phyloP scores from a whole-genome alignment of 1,140 invertebrate genomes.

The Penaeus indicus region DNA sequence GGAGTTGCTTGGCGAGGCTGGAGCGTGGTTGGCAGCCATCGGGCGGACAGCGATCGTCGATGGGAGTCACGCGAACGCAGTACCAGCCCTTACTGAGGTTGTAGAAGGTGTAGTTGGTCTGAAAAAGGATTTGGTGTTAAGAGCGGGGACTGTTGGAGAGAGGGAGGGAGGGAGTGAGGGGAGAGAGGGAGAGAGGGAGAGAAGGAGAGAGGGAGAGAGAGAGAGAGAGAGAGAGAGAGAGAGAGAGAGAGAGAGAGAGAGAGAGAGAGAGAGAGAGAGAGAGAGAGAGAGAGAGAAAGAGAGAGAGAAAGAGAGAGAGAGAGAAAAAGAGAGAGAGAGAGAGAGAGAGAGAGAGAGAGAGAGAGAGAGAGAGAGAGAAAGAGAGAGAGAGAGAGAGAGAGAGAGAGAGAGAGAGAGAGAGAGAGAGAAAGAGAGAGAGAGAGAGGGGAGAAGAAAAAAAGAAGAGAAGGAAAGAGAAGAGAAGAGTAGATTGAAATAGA shows the following conservation, averaged over 20 bases:
- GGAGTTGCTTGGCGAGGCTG: neutral
- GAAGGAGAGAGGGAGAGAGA: too few relatives aligned
- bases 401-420: too few relatives aligned
- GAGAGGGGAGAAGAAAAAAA: too few relatives aligned
- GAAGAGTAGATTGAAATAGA: too few relatives aligned
- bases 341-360: too few relatives aligned
- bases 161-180: too few relatives aligned
- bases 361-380: too few relatives aligned
- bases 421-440: too few relatives aligned
- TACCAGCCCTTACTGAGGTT: constrained; percentile 42
- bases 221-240: too few relatives aligned
- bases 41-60: constrained; percentile 16
- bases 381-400: too few relatives aligned
- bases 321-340: neutral
- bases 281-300: neutral
- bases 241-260: neutral
- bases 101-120: neutral
- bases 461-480: too few relatives aligned
- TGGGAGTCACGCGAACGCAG: constrained; percentile 24
- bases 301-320: neutral
- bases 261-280: neutral
- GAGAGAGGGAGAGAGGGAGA: neutral
- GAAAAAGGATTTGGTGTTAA: neutral
- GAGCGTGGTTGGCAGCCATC: constrained; percentile 22
- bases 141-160: neutral